These are phyloP conservation scores for Drosophila affinis DNA, from an alignment of 2,888 invertebrate species.

Conservation along the genomic window DNA sequence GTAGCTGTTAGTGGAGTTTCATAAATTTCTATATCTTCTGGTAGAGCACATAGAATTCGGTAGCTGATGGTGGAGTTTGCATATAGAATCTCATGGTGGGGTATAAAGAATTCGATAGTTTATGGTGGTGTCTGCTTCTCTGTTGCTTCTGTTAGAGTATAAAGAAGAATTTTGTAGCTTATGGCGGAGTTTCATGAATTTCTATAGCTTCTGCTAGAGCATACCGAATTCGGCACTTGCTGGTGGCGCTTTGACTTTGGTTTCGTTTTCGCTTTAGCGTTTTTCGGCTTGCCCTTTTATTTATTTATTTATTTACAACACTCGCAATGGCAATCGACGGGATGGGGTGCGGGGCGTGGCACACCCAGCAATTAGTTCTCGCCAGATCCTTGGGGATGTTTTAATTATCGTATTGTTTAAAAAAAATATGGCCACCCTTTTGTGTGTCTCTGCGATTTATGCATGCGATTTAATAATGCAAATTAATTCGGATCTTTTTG, in stretches of 20 bases:
- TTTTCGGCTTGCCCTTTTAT: constrained; percentile 44
- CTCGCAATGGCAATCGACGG: constrained; percentile 25
- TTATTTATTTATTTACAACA: constrained; percentile 68
- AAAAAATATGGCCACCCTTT: constrained; percentile 16
- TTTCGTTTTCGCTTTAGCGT: constrained; percentile 23
- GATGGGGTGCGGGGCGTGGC: constrained; percentile 40
- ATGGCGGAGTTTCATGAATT: too few relatives aligned
- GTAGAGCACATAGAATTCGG: too few relatives aligned
- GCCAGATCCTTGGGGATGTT: constrained; percentile 60
- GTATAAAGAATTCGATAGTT: too few relatives aligned
- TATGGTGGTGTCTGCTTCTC: too few relatives aligned
- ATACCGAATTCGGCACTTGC: too few relatives aligned
- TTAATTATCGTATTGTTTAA: constrained; percentile 64
- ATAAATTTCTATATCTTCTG: too few relatives aligned
- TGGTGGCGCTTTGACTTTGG: constrained; percentile 31
- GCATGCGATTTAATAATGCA: constrained; percentile 68
- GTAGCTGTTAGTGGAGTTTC: too few relatives aligned
- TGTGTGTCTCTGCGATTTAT: constrained; percentile 48
- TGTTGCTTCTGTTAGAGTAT: too few relatives aligned
- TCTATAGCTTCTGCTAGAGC: too few relatives aligned
- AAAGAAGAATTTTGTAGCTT: too few relatives aligned
- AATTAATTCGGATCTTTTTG: constrained; percentile 56
- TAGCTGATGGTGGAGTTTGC: too few relatives aligned
- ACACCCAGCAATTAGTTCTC: constrained; percentile 59
- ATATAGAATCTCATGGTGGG: too few relatives aligned